phyloP scores from a whole-genome alignment of 1,140 invertebrate species.

The Drosophila orena region DNA sequence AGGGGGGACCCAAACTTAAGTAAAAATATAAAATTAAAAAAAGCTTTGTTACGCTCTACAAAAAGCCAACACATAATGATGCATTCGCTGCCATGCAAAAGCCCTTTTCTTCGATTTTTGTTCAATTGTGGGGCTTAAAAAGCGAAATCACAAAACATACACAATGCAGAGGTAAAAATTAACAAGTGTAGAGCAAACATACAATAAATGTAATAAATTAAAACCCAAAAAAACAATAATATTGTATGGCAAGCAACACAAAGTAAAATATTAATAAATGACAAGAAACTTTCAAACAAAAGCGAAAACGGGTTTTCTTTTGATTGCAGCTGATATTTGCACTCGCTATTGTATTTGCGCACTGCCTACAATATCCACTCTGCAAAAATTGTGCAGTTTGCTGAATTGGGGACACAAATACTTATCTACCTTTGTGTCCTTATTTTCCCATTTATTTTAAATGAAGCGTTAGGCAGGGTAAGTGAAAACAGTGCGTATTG shows the following conservation, averaged over 20 bases:
- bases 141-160: neutral
- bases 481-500: no score
- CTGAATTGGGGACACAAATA: no score
- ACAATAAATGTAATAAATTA: conserved; percentile 72
- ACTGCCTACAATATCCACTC: neutral
- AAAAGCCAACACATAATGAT: neutral
- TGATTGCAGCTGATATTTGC: conserved; percentile 28
- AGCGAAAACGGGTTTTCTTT: conserved; percentile 10
- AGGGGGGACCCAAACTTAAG: neutral
- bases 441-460: no score
- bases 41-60: conserved; percentile 52
- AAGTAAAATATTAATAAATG: conserved; percentile 79
- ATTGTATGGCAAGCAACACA: conserved; percentile 67
- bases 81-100: conserved; percentile 11
- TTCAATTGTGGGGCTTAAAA: conserved; percentile 45
- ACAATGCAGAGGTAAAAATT: conserved; percentile 35
- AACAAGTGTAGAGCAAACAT: conserved; percentile 26
- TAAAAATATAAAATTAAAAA: conserved; percentile 22
- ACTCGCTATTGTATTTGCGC: conserved; percentile 29
- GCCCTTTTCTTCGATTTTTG: conserved; percentile 29
- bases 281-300: conserved; percentile 61
- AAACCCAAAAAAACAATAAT: conserved; percentile 47
- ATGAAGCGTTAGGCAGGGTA: no score
- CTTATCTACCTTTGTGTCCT: no score
- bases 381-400: neutral